phyloP scores from a whole-genome alignment of 2,113 vertebrate species.

The Pionites leucogaster region DNA sequence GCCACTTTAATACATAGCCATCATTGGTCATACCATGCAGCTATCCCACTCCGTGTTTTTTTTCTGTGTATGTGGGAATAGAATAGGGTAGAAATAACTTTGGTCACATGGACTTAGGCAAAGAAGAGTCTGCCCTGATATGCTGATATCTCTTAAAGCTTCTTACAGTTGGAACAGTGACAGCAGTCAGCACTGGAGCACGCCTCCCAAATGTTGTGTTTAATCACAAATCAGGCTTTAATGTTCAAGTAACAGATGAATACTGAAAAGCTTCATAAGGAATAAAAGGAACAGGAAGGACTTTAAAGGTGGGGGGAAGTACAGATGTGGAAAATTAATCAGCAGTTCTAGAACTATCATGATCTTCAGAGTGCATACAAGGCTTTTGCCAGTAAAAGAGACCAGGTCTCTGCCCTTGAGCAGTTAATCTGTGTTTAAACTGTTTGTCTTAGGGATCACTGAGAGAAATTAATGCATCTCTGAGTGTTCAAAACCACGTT shows the following conservation, averaged over 20 bases:
- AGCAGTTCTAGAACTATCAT: neutral
- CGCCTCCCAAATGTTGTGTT: neutral
- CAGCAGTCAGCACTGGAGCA: neutral
- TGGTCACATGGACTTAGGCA: neutral
- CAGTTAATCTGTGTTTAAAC: neutral
- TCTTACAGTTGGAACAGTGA: neutral
- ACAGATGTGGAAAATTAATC: conserved; percentile 6
- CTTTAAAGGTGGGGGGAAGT: neutral
- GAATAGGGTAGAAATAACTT: neutral
- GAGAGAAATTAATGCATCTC: neutral
- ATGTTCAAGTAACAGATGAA: neutral
- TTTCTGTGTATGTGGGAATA: neutral
- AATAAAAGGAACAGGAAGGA: neutral
- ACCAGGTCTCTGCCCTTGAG: neutral
- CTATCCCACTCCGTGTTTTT: neutral
- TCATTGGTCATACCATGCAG: neutral
- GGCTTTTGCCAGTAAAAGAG: neutral
- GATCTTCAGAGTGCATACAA: fast-evolving
- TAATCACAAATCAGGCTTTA: conserved; percentile 37
- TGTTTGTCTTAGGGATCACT: neutral
- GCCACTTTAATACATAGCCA: neutral
- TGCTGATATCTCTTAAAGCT: neutral
- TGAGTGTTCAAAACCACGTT: neutral
- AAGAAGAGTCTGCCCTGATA: neutral
- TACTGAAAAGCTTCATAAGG: conserved; percentile 1